Base-by-base conservation (phyloP, 2,888 invertebrate genomes). In the Timandra comae region DNA sequence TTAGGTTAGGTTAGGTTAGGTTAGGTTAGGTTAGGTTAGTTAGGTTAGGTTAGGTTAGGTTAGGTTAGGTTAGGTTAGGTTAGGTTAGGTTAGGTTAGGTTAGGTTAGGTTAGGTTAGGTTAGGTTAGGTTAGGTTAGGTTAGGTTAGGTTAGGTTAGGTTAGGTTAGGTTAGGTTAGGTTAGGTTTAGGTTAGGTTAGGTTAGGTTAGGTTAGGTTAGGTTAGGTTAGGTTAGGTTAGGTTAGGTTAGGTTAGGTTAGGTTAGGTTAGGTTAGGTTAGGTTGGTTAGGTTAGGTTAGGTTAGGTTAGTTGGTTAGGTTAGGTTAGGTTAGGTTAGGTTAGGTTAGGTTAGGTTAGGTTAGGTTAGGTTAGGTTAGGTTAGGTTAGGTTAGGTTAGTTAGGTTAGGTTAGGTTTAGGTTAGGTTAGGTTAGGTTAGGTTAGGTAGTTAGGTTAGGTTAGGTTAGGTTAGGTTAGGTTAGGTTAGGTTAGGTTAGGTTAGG, bases 261-360 rank as follows among this genome's bases (percentile, higher is more conserved):
- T 43, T 44, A 41, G 46, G 49, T 41, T 43, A 40, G n/a, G n/a
- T n/a, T n/a, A n/a, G n/a, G n/a, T n/a, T n/a, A n/a, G n/a, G n/a
- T n/a, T n/a, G n/a, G n/a, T 25, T 25, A 25, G 25, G 25, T 25
- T 25, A 33, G 33, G 37, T 33, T 37, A 30, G 37, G 42, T 45
- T 43, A 39, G 44, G 41, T 41, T 39, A 35, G 38, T 38, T 25
- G 44, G 52, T 43, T 49, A 44, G 46, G 52, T 43, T 49, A 45
- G 46, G 50, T 46, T 47, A 43, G 43, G 51, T 45, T 47, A 46
- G 47, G 46, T 43, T 46, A 38, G 43, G 47, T 43, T 46, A 41
- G 46, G 48, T 44, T 48, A 43, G 47, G 49, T 49, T 48, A 43
- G 46, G 52, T 46, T 49, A 46, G 46, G 48, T 49, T 49, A 46